Conservation (phyloP, 2,888 invertebrate species). For the Gnatocerus cornutus region DNA sequence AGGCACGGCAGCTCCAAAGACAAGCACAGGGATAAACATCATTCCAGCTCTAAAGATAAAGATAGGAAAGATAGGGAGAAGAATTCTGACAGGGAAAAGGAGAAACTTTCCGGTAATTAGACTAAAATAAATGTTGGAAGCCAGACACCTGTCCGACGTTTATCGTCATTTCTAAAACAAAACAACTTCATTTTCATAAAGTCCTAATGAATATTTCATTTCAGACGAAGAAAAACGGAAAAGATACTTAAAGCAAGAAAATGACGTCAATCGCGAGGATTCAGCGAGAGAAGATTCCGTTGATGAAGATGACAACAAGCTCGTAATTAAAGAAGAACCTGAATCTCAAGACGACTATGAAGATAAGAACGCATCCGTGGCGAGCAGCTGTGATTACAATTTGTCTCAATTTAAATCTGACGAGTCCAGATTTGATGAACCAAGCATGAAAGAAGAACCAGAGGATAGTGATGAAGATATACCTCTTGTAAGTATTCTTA, state of each 20-base stretch:
- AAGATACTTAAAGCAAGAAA: slow-evolving; percentile 17
- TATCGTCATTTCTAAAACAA: too few relatives aligned
- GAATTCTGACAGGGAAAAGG: slow-evolving; percentile 58
- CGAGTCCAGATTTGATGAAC: slow-evolving; percentile 69
- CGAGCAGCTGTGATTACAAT: slow-evolving; percentile 83
- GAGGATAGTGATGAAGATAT: slow-evolving; percentile 75
- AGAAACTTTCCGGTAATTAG: slow-evolving; percentile 57
- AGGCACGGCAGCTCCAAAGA: slow-evolving; percentile 70
- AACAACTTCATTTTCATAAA: background rate
- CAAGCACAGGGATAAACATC: slow-evolving; percentile 65
- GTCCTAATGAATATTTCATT: slow-evolving; percentile 1
- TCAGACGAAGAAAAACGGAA: slow-evolving; percentile 43
- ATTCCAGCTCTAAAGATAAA: slow-evolving; percentile 73
- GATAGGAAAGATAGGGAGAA: slow-evolving; percentile 73
- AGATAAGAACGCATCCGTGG: slow-evolving; percentile 73
- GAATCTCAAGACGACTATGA: slow-evolving; percentile 62
- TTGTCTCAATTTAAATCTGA: slow-evolving; percentile 78
- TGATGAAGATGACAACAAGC: slow-evolving; percentile 68
- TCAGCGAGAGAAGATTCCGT: slow-evolving; percentile 64
- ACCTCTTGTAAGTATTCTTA: slow-evolving; percentile 77
- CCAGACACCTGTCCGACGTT: too few relatives aligned
- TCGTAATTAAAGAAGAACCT: slow-evolving; percentile 68
- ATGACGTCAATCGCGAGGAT: slow-evolving; percentile 52
- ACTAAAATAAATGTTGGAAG: background rate
- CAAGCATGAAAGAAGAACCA: slow-evolving; percentile 65